A percentile compares a stretch with the other conserved stretches of the same genome.
These are phyloP conservation scores for Ranitomeya imitator DNA, from an alignment of 2,113 vertebrate genomes.

Conservation along the genomic window DNA sequence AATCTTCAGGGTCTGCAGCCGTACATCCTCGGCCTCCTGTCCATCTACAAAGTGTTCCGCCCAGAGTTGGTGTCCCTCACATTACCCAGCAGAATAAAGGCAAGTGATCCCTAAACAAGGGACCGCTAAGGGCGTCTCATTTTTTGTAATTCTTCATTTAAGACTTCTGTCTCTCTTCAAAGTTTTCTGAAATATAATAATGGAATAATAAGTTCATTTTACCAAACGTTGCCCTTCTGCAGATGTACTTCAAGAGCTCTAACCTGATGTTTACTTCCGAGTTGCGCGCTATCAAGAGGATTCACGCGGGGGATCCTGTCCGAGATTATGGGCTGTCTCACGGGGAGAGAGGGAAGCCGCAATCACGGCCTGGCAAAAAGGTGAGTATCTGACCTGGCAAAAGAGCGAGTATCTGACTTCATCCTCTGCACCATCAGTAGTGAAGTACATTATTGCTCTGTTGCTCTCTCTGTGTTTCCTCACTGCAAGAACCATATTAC, in stretches of 20 bases:
- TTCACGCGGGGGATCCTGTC: constrained; percentile 62
- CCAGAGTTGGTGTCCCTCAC: constrained; percentile 83
- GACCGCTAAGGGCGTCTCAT: no score
- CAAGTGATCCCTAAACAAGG: constrained; percentile 62
- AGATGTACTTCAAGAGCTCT: constrained; percentile 83
- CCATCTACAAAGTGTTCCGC: constrained; percentile 85
- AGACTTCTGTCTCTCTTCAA: no score
- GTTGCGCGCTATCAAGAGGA: constrained; percentile 72
- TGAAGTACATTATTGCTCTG: background rate
- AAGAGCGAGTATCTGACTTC: constrained; percentile 57
- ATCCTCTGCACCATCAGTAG: no score
- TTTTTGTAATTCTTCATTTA: no score
- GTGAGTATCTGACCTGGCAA: constrained; percentile 68
- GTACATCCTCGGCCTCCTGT: constrained; percentile 83
- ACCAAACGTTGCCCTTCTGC: background rate
- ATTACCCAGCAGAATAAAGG: constrained; percentile 79
- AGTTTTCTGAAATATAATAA: no score
- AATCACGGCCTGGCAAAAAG: constrained; percentile 63
- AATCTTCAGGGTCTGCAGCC: constrained; percentile 79
- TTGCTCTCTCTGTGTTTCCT: background rate
- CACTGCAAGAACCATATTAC: background rate
- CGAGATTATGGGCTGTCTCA: constrained; percentile 50
- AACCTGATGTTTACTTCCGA: constrained; percentile 80
- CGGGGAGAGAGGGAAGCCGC: constrained; percentile 15
- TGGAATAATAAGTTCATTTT: no score